Percentiles rank a stretch among this genome's conserved stretches.
phyloP scores from a whole-genome alignment of 2,888 invertebrate species.

The Beris chalybata region DNA sequence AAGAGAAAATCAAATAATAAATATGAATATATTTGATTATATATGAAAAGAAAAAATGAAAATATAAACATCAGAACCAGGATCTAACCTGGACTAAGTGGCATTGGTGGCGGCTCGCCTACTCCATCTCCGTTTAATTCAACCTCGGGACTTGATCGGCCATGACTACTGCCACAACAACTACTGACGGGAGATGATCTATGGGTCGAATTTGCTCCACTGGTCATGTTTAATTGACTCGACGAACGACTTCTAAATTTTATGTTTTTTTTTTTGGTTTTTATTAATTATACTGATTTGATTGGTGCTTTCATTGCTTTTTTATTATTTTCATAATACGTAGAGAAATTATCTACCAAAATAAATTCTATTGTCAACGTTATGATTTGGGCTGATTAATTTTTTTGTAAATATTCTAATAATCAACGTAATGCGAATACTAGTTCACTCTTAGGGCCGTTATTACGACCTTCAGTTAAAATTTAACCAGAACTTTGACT shows the following conservation, averaged over 20 bases:
- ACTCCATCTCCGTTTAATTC: conserved; percentile 48
- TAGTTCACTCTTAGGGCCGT: too few relatives aligned
- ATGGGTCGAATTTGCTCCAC: conserved; percentile 56
- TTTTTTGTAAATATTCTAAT: too few relatives aligned
- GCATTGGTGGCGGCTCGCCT: conserved; percentile 55
- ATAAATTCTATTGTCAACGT: too few relatives aligned
- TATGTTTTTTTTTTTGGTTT: conserved; percentile 31
- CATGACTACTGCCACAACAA: conserved; percentile 59
- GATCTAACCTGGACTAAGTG: conserved; percentile 58
- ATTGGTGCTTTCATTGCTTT: conserved; percentile 34
- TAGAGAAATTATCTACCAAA: too few relatives aligned
- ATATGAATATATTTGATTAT: conserved; percentile 11
- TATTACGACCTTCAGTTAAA: too few relatives aligned
- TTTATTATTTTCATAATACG: too few relatives aligned
- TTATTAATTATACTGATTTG: conserved; percentile 50
- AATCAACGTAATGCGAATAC: too few relatives aligned
- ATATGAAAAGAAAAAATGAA: conserved; percentile 13
- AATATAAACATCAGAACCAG: conserved; percentile 42
- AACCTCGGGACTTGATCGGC: conserved; percentile 57
- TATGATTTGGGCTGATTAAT: too few relatives aligned
- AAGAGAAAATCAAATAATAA: conserved; percentile 30
- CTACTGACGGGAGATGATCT: conserved; percentile 58
- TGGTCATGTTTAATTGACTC: conserved; percentile 57
- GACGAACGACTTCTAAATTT: conserved; percentile 55
- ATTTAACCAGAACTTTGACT: too few relatives aligned